Base-by-base conservation (phyloP, 2,797 vertebrate genomes). In the Silurus lanzhouensis region DNA sequence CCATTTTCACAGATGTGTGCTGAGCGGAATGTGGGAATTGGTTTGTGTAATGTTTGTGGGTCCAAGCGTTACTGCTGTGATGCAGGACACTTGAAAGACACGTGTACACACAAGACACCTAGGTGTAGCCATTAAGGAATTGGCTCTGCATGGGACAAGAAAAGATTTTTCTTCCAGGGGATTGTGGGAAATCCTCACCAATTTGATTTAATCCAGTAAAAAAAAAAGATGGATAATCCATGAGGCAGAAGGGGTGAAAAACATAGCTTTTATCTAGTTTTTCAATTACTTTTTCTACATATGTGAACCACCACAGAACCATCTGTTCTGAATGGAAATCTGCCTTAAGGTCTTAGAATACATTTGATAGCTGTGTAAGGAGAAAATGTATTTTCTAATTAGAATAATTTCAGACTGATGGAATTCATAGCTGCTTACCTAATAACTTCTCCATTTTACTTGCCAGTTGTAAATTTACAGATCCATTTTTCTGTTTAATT, bases 391-490 rank as follows among this genome's bases (percentile, higher is more conserved):
- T 44, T 31, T 74, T 61, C 64, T 86, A 78, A 86, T 70, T 80
- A 58, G 10, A 83, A 38, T 75, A 63, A 75, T 81, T 60, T 84
- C 48, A 72, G 71, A 78, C 15, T 8, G 79, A 67, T 27, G 66
- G 38, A 82, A 83, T 83, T 81, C 44, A 70, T 88, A 85, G 67
- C 52, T 66, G 61, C 70, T 52, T 70, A 74, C 22, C 68, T 88
- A 81, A 81, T 84, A 68, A 80, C 66, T 81, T 82, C 48, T 70
- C 55, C 67, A 57, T 76, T 86, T 85, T 76, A 66, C 83, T 74
- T 86, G 81, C 70, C 79, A 84, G 82, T 64, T 86, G 64, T 82
- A 58, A 60, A 84, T 71, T 84, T 84, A 79, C 44, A 84, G 68
- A 68, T 61, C 52, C 44, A 72, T 20, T 77, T 58, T 76, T 76